phyloP scores from a whole-genome alignment of 2,888 invertebrate species.

The Ophraella communa region DNA sequence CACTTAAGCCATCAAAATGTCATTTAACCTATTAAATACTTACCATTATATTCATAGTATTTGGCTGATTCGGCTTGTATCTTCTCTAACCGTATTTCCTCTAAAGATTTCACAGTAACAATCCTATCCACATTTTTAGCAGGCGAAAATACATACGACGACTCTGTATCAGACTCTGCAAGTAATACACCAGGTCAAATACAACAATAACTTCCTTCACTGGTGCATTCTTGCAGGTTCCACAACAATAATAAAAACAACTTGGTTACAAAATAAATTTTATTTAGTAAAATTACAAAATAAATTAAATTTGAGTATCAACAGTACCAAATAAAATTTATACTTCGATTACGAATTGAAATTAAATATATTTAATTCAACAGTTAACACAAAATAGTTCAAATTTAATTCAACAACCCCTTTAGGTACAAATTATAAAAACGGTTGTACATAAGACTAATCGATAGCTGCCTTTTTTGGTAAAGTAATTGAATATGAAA shows the following conservation, averaged over 20 bases:
- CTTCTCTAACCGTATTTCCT: slow-evolving; percentile 71
- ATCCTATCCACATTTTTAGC: slow-evolving; percentile 60
- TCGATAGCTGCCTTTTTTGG: neutral
- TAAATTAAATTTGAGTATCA: slow-evolving; percentile 24
- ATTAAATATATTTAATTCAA: slow-evolving; percentile 42
- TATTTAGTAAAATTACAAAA: slow-evolving; percentile 28
- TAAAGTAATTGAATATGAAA: neutral
- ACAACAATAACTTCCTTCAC: neutral
- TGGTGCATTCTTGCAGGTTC: slow-evolving; percentile 60
- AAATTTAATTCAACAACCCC: slow-evolving; percentile 35
- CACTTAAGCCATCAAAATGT: too few relatives aligned
- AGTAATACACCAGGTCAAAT: slow-evolving; percentile 64
- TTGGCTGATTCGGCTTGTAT: slow-evolving; percentile 76
- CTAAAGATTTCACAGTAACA: slow-evolving; percentile 68
- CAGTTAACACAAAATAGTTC: slow-evolving; percentile 31
- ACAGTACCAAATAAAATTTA: slow-evolving; percentile 28
- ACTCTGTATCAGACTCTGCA: slow-evolving; percentile 82
- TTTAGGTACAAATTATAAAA: slow-evolving; percentile 27
- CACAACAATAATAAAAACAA: slow-evolving; percentile 36
- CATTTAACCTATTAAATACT: too few relatives aligned
- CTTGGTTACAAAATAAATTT: slow-evolving; percentile 36
- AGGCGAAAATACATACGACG: slow-evolving; percentile 70
- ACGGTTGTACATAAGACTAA: slow-evolving; percentile 47
- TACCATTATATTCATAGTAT: slow-evolving; percentile 70
- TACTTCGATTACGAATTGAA: slow-evolving; percentile 34